Evolutionary conservation across 2,888 invertebrate species (phyloP).

Genomic region (Pteria penguin): DNA sequence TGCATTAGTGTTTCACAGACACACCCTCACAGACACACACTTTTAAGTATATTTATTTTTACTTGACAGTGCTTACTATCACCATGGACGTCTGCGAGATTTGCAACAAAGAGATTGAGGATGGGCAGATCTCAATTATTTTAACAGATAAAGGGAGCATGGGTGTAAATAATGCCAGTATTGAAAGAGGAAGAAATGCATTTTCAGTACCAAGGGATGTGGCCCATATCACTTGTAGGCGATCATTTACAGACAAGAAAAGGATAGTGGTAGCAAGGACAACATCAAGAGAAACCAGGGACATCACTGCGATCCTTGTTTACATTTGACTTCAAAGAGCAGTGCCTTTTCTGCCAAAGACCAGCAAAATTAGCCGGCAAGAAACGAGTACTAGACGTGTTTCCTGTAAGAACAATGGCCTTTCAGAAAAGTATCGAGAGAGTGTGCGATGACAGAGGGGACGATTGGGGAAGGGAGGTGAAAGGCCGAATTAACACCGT

Average conservation of each 20-base stretch:
- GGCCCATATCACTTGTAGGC: not conserved
- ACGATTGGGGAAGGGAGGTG: constrained; percentile 9
- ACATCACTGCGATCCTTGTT: not conserved
- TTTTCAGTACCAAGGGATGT: not conserved
- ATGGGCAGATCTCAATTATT: not conserved
- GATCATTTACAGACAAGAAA: constrained; percentile 4
- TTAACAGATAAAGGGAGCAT: not conserved
- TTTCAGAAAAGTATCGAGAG: not conserved
- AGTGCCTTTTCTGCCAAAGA: not conserved
- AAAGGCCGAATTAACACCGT: constrained; percentile 32
- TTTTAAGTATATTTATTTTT: not conserved
- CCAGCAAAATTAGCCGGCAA: not conserved
- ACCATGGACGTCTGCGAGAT: not conserved
- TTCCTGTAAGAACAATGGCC: constrained; percentile 3
- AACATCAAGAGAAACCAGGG: constrained; percentile 6
- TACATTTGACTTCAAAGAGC: not conserved
- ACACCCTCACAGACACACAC: not conserved
- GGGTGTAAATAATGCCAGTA: not conserved
- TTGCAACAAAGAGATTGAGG: not conserved
- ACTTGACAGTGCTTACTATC: not conserved
- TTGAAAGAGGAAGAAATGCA: not conserved
- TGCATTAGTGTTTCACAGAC: no score
- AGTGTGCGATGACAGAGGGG: not conserved
- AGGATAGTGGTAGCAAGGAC: not conserved
- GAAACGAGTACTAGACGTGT: constrained; percentile 13